These are phyloP conservation scores for Orthonychiurus folsomi DNA, from an alignment of 2,888 invertebrate genomes.

Conservation along the genomic window DNA sequence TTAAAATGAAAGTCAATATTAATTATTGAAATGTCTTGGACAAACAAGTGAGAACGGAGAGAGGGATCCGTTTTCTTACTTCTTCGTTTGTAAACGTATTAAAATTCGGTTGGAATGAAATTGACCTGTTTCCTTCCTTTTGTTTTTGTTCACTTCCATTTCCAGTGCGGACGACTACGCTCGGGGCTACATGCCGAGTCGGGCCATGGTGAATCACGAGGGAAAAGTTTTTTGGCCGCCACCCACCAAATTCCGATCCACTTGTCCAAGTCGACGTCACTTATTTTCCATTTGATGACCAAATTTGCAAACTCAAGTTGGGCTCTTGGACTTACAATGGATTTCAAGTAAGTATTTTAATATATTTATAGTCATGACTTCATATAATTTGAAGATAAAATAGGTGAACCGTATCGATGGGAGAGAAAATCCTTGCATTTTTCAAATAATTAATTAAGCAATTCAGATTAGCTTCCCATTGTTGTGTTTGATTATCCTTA, in stretches of 20 bases:
- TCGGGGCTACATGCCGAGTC: slow-evolving; percentile 51
- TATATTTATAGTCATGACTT: too few species aligned
- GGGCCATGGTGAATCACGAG: slow-evolving; percentile 49
- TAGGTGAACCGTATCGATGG: too few species aligned
- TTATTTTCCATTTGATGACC: slow-evolving; percentile 53
- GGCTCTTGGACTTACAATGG: slow-evolving; percentile 37
- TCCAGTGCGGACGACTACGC: slow-evolving; percentile 52
- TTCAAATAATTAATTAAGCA: too few species aligned
- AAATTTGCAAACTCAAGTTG: slow-evolving; percentile 46
- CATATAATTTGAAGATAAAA: too few species aligned
- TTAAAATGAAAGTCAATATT: too few species aligned
- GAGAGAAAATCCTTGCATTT: too few species aligned
- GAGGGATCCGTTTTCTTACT: too few species aligned
- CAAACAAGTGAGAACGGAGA: too few species aligned
- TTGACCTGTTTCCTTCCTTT: not conserved
- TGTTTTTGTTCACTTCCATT: not conserved
- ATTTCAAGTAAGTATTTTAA: slow-evolving; percentile 31
- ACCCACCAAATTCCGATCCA: slow-evolving; percentile 51
- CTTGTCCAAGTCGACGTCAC: slow-evolving; percentile 51
- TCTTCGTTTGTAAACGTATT: too few species aligned
- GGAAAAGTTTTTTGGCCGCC: slow-evolving; percentile 54
- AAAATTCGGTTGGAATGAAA: too few species aligned
- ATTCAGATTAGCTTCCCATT: too few species aligned
- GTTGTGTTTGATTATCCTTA: not conserved
- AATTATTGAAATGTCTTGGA: too few species aligned